These are phyloP conservation scores for Drosophila bipectinata DNA, from an alignment of 1,140 invertebrate species.

Conservation along the genomic window DNA sequence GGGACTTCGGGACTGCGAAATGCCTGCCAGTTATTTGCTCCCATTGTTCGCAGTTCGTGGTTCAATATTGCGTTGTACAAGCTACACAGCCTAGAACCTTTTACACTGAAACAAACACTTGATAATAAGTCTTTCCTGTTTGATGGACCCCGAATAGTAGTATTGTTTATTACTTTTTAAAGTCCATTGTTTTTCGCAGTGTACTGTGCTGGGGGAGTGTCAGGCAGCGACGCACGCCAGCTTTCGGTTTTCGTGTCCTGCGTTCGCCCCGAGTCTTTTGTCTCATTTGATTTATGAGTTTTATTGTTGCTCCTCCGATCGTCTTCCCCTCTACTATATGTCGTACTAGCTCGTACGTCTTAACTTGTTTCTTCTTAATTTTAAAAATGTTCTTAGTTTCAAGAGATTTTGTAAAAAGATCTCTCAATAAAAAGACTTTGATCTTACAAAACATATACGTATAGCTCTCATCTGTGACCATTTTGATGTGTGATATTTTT, in stretches of 20 bases:
- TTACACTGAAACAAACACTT: neutral
- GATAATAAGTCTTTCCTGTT: no score
- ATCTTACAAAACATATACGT: no score
- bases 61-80: slow-evolving; percentile 71
- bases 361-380: neutral
- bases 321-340: neutral
- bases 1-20: slow-evolving; percentile 41
- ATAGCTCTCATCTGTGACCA: no score
- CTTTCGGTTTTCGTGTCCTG: slow-evolving; percentile 69
- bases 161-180: neutral
- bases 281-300: slow-evolving; percentile 82
- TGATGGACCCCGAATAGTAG: no score
- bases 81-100: neutral
- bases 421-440: no score
- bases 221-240: slow-evolving; percentile 42
- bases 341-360: neutral
- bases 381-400: no score
- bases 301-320: slow-evolving; percentile 67
- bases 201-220: slow-evolving; percentile 4
- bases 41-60: slow-evolving; percentile 79
- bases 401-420: no score
- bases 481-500: no score
- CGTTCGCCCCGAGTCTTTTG: slow-evolving; percentile 79
- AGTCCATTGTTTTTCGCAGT: slow-evolving; percentile 6
- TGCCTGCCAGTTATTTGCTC: slow-evolving; percentile 81